Percentiles rank a stretch among this genome's conserved stretches.
These are phyloP conservation scores for Ormyrus pomaceus DNA, from an alignment of 2,888 invertebrate species.

Conservation along the genomic window DNA sequence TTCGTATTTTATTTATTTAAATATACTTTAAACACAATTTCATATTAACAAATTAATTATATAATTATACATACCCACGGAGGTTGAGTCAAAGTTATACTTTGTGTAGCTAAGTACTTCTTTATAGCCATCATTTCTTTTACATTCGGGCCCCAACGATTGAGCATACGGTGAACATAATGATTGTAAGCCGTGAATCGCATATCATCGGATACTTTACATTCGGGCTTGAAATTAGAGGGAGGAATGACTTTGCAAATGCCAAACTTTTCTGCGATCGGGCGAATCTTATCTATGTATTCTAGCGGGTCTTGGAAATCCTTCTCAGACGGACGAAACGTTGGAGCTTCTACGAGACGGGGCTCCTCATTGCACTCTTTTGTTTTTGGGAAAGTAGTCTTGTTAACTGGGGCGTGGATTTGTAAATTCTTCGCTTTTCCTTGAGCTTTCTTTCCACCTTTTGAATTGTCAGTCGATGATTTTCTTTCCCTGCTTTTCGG, in stretches of 20 bases:
- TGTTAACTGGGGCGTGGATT: constrained; percentile 63
- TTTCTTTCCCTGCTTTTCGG: constrained; percentile 53
- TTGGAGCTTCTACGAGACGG: constrained; percentile 84
- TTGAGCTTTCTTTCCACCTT: constrained; percentile 46
- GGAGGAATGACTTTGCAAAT: constrained; percentile 94
- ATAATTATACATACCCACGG: constrained; percentile 81
- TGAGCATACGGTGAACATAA: constrained; percentile 90
- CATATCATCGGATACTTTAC: constrained; percentile 89
- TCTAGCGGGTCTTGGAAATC: constrained; percentile 91
- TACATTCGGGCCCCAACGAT: constrained; percentile 92
- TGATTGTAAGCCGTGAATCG: constrained; percentile 93
- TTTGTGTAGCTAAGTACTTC: constrained; percentile 87
- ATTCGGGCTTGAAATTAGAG: constrained; percentile 86
- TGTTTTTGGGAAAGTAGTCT: constrained; percentile 66
- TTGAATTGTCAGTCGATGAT: constrained; percentile 4
- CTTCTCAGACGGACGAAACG: constrained; percentile 87
- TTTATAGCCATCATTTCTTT: constrained; percentile 90
- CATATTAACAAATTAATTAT: constrained; percentile 5
- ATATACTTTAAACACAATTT: not conserved
- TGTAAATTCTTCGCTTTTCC: constrained; percentile 63
- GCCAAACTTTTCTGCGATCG: constrained; percentile 87
- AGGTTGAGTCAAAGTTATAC: constrained; percentile 83
- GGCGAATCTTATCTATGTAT: constrained; percentile 88
- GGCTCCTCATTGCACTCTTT: constrained; percentile 70
- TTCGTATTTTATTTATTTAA: not conserved